Percentiles rank a stretch among this genome's conserved stretches.
These are phyloP conservation scores for Psephotus haematonotus DNA, from an alignment of 2,113 vertebrate genomes.

Conservation along the genomic window DNA sequence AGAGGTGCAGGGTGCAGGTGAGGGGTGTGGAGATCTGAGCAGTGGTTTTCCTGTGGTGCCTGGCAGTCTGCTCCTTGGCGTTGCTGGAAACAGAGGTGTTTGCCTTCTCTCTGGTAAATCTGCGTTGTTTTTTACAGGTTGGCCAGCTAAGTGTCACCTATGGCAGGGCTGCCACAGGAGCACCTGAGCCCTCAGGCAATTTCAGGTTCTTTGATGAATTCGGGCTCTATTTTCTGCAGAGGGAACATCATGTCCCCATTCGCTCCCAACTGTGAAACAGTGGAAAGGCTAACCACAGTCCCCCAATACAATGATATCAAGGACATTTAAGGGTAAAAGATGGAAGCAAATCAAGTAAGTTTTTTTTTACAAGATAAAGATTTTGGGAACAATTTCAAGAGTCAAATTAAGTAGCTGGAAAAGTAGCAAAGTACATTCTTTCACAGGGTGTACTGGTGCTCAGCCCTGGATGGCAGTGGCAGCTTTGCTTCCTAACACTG, in stretches of 20 bases:
- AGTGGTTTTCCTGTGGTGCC: rapidly evolving
- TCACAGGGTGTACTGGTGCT: background rate
- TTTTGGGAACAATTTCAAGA: background rate
- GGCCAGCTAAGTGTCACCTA: rapidly evolving
- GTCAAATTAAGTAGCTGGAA: background rate
- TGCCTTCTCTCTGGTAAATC: background rate
- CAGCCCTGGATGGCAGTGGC: background rate
- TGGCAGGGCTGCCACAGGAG: no score
- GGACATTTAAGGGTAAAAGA: background rate
- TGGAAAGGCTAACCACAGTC: background rate
- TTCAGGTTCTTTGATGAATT: background rate
- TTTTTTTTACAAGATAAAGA: background rate
- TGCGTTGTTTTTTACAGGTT: rapidly evolving
- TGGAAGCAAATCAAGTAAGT: background rate
- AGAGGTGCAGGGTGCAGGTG: rapidly evolving
- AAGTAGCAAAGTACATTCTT: background rate
- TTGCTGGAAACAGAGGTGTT: background rate
- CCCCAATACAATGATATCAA: background rate
- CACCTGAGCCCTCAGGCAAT: background rate
- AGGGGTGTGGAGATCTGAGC: background rate
- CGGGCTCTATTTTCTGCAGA: background rate
- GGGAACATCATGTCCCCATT: rapidly evolving
- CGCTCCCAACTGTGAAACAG: rapidly evolving
- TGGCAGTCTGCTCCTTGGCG: background rate
- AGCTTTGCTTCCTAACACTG: background rate